Evolutionary conservation across 2,113 vertebrate genomes (phyloP).

Genomic region (Oreamnos americanus): DNA sequence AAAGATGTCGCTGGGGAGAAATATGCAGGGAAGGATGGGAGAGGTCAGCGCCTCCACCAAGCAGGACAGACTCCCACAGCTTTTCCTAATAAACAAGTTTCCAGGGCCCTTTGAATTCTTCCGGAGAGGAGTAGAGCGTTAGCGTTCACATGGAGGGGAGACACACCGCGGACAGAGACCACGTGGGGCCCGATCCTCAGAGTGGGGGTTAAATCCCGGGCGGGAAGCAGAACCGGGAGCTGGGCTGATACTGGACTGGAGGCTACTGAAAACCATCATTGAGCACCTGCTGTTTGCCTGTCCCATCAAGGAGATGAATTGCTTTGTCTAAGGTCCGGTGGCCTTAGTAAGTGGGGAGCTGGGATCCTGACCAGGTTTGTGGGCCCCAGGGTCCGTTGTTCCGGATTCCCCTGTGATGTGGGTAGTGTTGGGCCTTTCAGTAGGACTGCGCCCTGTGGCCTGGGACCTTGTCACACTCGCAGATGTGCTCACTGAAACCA

Average conservation of each 20-base stretch:
- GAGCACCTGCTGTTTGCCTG: not conserved
- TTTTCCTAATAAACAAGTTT: slow-evolving; percentile 78
- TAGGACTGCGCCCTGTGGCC: not conserved
- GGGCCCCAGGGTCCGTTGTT: not conserved
- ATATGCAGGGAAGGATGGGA: slow-evolving; percentile 61
- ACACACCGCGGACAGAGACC: not conserved
- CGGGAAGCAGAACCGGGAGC: not conserved
- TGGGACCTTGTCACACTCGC: not conserved
- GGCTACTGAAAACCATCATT: not conserved
- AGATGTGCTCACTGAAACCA: not conserved
- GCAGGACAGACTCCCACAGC: slow-evolving; percentile 72
- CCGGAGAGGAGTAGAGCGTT: slow-evolving; percentile 38
- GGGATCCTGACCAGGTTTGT: not conserved
- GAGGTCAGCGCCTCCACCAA: slow-evolving; percentile 60
- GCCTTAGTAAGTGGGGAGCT: not conserved
- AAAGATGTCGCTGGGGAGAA: slow-evolving; percentile 72
- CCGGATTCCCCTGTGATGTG: not conserved
- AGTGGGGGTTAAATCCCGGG: not conserved
- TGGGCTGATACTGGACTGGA: not conserved
- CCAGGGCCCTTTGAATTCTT: slow-evolving; percentile 73
- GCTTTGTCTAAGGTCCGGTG: not conserved
- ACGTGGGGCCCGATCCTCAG: not conserved
- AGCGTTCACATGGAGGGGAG: not conserved
- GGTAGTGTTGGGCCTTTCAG: not conserved
- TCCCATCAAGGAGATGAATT: not conserved